Base-by-base conservation (phyloP, 2,113 vertebrate species). In the Zeus faber region DNA sequence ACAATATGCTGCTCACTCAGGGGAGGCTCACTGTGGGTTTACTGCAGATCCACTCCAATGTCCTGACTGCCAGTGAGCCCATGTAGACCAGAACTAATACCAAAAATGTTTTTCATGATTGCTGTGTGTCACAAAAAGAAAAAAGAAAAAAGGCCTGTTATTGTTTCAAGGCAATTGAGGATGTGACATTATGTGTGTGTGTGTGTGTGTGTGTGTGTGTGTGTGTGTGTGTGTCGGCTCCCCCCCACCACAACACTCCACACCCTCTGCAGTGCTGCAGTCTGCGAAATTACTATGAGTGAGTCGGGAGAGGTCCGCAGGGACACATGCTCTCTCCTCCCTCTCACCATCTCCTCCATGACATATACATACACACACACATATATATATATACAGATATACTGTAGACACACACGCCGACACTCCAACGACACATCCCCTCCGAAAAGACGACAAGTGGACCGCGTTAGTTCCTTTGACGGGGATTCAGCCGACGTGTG, bases 211-310 rank as follows among this genome's bases (percentile, higher is more conserved):
- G 48, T 52, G 64, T 72, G 64, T 71, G 54, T 77, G 66, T 71
- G 74, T 78, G 74, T 66, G 31, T 52, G 31, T 67, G 69, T 76
- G 65, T 75, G 67, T 76, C 77, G n/a, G n/a, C n/a, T n/a, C n/a
- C 71, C 72, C 48, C 69, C 67, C 16, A 26, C 53, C 63, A 23
- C 80, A 62, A 55, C 57, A 65, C 70, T 74, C 71, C 62, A 59
- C 41, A 14, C 72, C 77, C 73, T 71, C 77, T 84, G 83, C 85
- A 84, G 68, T 86, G 82, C 80, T 80, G 84, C 84, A 86, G 80
- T 86, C 81, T 84, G 72, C 74, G 75, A 67, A 80, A 81, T 80
- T 78, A 86, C 82, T 80, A 81, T 80, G 74, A 65, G 78, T 45
- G 58, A 72, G 74, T 76, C 71, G 72, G 17, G 39, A 17, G n/a